These are phyloP conservation scores for Diadema setosum DNA, from an alignment of 35 echinoderm and acorn worm species.

Conservation along the genomic window DNA sequence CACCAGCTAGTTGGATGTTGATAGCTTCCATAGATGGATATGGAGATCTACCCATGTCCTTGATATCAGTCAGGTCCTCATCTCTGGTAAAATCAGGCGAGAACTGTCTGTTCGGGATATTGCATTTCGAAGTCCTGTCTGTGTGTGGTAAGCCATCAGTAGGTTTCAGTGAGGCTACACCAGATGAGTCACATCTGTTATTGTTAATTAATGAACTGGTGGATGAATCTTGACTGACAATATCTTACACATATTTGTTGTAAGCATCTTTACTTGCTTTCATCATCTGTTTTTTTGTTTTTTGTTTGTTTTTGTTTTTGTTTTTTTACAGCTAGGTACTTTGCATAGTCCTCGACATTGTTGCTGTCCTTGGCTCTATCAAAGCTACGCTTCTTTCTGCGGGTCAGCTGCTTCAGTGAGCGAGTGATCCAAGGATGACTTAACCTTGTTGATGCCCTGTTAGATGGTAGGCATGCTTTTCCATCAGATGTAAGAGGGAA, in stretches of 20 bases:
- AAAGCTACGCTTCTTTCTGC: neutral
- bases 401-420: neutral
- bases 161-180: neutral
- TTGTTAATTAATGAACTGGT: constrained; percentile 13
- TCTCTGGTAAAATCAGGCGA: neutral
- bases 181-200: neutral
- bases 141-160: neutral
- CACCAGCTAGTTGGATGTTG: neutral
- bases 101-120: constrained; percentile 40
- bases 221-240: neutral
- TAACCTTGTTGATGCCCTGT: constrained; percentile 10
- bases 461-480: neutral
- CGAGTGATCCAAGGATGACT: constrained; percentile 1
- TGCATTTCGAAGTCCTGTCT: constrained; percentile 19
- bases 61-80: neutral
- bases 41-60: neutral
- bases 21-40: neutral
- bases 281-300: neutral
- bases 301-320: too few relatives aligned
- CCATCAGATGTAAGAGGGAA: neutral
- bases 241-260: neutral
- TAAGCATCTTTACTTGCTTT: neutral
- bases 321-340: neutral
- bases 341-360: neutral
- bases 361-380: neutral